Evolutionary conservation across 37 sponge, comb jelly and placozoan species (phyloP).

Genomic region (Spongilla lacustris): DNA sequence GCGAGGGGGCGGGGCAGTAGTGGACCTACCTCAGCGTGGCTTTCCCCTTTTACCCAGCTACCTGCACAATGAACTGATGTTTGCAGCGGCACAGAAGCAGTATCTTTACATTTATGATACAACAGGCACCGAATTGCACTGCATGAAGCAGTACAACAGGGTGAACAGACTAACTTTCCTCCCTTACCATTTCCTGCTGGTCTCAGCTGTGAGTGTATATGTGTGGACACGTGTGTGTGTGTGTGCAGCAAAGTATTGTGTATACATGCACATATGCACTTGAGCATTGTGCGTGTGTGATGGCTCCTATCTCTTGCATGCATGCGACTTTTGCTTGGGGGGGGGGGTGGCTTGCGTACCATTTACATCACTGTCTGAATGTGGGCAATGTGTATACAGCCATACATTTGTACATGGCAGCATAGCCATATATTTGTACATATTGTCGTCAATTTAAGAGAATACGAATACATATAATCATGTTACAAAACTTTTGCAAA

Average conservation of each 20-base stretch:
- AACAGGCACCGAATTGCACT: constrained; percentile 92
- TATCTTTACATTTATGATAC: constrained; percentile 94
- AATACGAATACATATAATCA: no score
- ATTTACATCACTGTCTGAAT: no score
- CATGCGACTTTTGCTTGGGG: no score
- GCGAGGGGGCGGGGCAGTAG: background rate
- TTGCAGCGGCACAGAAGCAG: constrained; percentile 98
- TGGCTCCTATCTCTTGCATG: no score
- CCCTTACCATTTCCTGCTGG: constrained; percentile 98
- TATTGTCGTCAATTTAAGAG: no score
- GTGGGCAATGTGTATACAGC: no score
- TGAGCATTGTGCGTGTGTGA: no score
- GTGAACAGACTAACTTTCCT: constrained; percentile 87
- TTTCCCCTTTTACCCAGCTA: constrained; percentile 50
- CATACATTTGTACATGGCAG: no score
- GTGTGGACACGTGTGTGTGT: constrained; percentile 39
- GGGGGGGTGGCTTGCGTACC: no score
- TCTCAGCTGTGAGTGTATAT: constrained; percentile 76
- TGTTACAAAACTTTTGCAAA: no score
- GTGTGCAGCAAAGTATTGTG: constrained; percentile 38
- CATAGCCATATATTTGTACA: no score
- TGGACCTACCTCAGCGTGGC: no score
- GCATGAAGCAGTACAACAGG: constrained; percentile 75
- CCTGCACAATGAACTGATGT: constrained; percentile 95
- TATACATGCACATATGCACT: background rate